Evolutionary conservation across 2,797 vertebrate species (phyloP), one percentile per base, ranked within the genome.

Genomic region (Tinamus major): DNA sequence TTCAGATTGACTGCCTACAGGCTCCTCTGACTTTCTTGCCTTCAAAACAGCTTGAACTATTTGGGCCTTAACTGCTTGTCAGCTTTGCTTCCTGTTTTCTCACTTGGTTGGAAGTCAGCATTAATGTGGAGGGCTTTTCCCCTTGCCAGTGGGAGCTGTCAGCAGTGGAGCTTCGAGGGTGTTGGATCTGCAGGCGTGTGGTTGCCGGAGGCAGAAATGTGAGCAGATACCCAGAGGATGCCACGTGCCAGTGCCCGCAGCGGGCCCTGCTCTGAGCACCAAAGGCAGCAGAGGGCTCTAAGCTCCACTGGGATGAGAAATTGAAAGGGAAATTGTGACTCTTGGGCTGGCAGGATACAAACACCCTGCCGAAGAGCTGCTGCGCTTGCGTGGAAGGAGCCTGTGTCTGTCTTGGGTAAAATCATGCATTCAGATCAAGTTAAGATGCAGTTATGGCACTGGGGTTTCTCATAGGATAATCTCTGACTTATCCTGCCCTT

Each of bases 61-160:
- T 77, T 48, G 70, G 51, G 20, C 21, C 31, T 58, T 46, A n/a
- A 10, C 61, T 69, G 56, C 61, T 48, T 65, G 58, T 70, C 70
- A n/a, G 51, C 59, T 75, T 53, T 29, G 58, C 46, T 53, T 65
- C 79, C 65, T 65, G 13, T 53, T 86, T 86, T 39, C 65, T 86
- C 31, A 6, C 65, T 77, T 78, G n/a, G 33, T 20, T 75, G 69
- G 51, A 78, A 77, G 49, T 56, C 80, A 86, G 9, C 35, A 29
- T 23, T 14, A 24, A 29, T 6, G 42, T 10, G 79, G 69, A 81
- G 39, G 2, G 6, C 21, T 41, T 48, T 26, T 39, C 18, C 19
- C 49, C 51, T 29, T 39, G 35, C 33, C 68, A 21, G 29, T 26
- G 20, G 35, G 68, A 53, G 49, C 49, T 70, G 35, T 70, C 48